Percentiles rank a stretch among this genome's conserved stretches.
These are phyloP conservation scores for Litocranius walleri DNA, from an alignment of 2,113 vertebrate genomes.

Conservation along the genomic window DNA sequence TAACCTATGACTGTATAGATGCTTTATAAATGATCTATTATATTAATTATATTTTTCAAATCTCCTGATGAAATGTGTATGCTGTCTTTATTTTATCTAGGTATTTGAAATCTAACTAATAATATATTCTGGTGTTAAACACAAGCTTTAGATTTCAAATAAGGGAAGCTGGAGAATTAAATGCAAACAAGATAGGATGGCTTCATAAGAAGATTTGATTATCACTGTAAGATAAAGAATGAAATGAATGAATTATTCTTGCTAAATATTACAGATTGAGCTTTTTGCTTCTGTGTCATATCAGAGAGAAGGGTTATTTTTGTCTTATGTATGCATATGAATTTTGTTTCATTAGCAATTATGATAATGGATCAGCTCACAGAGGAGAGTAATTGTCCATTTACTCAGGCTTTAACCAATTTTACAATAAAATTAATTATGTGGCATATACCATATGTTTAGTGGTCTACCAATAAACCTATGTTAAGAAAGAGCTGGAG, in stretches of 20 bases:
- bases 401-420: slow-evolving; percentile 64
- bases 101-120: background rate
- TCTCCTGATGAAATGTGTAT: background rate
- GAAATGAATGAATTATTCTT: slow-evolving; percentile 17
- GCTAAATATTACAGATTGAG: background rate
- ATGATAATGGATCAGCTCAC: slow-evolving; percentile 70
- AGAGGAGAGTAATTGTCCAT: slow-evolving; percentile 68
- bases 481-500: slow-evolving; percentile 58
- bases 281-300: slow-evolving; percentile 22
- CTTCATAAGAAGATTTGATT: slow-evolving; percentile 1
- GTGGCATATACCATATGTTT: slow-evolving; percentile 60
- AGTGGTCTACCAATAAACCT: slow-evolving; percentile 70
- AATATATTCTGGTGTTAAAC: background rate
- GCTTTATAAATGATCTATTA: background rate
- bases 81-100: slow-evolving; percentile 4
- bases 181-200: background rate
- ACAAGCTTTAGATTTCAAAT: slow-evolving; percentile 26
- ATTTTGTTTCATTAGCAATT: slow-evolving; percentile 71
- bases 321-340: slow-evolving; percentile 56
- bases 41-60: slow-evolving; percentile 24
- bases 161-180: background rate
- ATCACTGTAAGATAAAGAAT: background rate
- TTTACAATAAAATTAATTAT: slow-evolving; percentile 79
- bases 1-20: background rate
- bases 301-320: slow-evolving; percentile 28